Evolutionary conservation across 1,140 invertebrate genomes (phyloP).

Genomic region (Laodelphax striatellus): DNA sequence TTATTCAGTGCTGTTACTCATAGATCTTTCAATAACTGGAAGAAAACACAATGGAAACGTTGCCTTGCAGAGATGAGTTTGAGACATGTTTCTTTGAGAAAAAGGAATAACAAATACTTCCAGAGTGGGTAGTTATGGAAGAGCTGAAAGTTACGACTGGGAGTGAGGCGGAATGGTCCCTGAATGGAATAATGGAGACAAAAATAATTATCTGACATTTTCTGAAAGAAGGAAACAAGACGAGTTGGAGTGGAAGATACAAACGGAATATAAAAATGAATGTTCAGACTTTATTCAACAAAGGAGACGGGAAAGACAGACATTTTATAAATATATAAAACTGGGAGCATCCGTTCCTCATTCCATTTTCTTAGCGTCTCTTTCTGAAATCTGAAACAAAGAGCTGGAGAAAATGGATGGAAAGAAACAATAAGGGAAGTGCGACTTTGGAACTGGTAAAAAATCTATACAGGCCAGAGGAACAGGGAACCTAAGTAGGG

Average conservation of each 20-base stretch:
- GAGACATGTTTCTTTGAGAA: too few species aligned
- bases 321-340: conserved; percentile 15
- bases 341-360: background rate
- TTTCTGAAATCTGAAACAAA: background rate
- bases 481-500: background rate
- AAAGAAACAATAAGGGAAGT: background rate
- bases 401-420: background rate
- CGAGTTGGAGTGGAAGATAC: conserved; percentile 2
- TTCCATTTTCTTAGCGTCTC: too few species aligned
- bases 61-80: too few species aligned
- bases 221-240: conserved; percentile 9
- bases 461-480: background rate
- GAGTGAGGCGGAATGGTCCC: too few species aligned
- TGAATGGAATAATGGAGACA: background rate
- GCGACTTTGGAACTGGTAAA: background rate
- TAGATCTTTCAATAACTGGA: too few species aligned
- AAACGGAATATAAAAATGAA: conserved; percentile 15
- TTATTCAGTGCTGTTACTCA: too few species aligned
- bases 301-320: background rate
- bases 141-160: too few species aligned
- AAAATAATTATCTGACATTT: conserved; percentile 17
- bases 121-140: too few species aligned
- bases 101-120: too few species aligned
- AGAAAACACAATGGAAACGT: too few species aligned
- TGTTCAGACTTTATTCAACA: conserved; percentile 3